These are phyloP conservation scores for Goniozus legneri DNA, from an alignment of 1,140 invertebrate species.

Conservation along the genomic window DNA sequence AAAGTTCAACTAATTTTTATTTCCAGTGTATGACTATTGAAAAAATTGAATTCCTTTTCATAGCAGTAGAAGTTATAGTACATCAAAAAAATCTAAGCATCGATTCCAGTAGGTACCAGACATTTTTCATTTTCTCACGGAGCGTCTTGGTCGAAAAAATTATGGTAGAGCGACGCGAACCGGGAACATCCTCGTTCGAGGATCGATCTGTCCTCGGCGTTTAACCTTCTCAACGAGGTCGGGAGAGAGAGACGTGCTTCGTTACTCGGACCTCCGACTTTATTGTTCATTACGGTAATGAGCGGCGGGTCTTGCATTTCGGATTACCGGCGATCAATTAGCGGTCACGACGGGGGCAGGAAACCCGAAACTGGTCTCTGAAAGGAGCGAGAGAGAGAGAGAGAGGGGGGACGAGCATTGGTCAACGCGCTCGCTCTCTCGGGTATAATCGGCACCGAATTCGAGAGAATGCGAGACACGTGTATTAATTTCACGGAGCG, in stretches of 20 bases:
- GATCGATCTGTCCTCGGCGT: neutral
- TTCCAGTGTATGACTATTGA: too few relatives aligned
- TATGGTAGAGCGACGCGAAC: too few relatives aligned
- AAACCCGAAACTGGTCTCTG: slow-evolving; percentile 23
- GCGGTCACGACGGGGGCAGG: slow-evolving; percentile 8
- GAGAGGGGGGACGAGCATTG: neutral
- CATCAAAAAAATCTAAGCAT: too few relatives aligned
- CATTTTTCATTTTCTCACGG: too few relatives aligned
- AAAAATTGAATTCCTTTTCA: too few relatives aligned
- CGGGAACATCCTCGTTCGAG: too few relatives aligned
- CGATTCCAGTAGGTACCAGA: too few relatives aligned
- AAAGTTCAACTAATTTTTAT: too few relatives aligned
- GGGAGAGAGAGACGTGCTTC: neutral
- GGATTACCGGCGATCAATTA: slow-evolving; percentile 31
- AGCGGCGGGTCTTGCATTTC: slow-evolving; percentile 18
- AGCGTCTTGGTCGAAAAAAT: too few relatives aligned
- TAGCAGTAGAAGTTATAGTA: too few relatives aligned
- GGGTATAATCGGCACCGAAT: slow-evolving; percentile 39
- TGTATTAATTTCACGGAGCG: slow-evolving; percentile 44
- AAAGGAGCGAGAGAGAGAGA: slow-evolving; percentile 7
- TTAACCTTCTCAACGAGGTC: neutral
- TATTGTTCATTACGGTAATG: slow-evolving; percentile 34
- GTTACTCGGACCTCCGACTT: slow-evolving; percentile 16
- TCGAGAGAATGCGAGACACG: slow-evolving; percentile 39
- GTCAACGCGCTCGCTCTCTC: neutral